phyloP scores from a whole-genome alignment of 2,888 invertebrate species.

The Alloscopus bannaensis region DNA sequence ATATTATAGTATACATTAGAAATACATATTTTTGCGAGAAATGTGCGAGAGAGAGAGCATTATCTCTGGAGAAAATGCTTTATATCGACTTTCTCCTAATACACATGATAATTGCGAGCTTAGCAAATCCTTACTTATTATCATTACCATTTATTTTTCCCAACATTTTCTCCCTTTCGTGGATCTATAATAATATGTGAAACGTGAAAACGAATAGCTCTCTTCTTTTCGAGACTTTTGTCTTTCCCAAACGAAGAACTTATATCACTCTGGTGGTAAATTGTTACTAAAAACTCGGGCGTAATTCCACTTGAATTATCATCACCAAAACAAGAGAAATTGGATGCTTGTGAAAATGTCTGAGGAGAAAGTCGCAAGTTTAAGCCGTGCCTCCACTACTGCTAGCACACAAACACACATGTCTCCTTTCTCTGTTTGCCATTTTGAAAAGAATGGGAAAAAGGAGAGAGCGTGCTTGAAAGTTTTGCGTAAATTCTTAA shows the following conservation, averaged over 20 bases:
- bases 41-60: not conserved
- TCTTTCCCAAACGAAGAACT: not conserved
- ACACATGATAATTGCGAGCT: constrained; percentile 59
- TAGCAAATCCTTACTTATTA: constrained; percentile 60
- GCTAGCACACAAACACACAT: not conserved
- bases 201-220: constrained; percentile 57
- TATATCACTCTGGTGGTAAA: not conserved
- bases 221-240: constrained; percentile 7
- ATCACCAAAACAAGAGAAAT: constrained; percentile 41
- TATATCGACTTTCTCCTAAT: constrained; percentile 18
- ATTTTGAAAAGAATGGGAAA: constrained; percentile 1
- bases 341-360: constrained; percentile 20
- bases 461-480: constrained; percentile 20
- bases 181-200: constrained; percentile 54
- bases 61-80: constrained; percentile 4
- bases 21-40: not conserved
- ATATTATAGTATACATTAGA: constrained; percentile 19
- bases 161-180: constrained; percentile 37
- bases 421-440: constrained; percentile 8
- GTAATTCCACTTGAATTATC: constrained; percentile 62
- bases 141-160: constrained; percentile 59
- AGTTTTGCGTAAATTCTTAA: constrained; percentile 61
- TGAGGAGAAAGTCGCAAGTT: not conserved
- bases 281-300: constrained; percentile 22
- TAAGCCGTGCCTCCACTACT: not conserved